Percentiles rank a stretch among this genome's conserved stretches.
phyloP scores from a whole-genome alignment of 2,113 vertebrate species.

The Dasyprocta punctata region DNA sequence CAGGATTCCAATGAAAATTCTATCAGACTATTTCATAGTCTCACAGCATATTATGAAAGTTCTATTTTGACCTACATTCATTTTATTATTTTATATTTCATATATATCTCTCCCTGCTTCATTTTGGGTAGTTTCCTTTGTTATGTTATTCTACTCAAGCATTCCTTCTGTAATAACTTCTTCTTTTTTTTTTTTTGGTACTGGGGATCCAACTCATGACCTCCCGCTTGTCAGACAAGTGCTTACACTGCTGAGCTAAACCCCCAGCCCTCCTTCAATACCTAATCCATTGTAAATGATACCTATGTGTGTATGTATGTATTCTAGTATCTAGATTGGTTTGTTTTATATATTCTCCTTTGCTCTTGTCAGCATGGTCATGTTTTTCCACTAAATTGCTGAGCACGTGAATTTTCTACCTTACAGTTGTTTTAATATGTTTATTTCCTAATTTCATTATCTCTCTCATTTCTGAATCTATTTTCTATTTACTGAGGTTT shows the following conservation, averaged over 20 bases:
- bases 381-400: neutral
- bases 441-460: neutral
- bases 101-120: neutral
- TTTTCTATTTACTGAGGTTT: neutral
- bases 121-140: neutral
- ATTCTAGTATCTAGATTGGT: neutral
- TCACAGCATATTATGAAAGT: neutral
- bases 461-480: neutral
- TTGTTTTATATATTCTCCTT: neutral
- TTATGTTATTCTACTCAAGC: neutral
- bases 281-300: neutral
- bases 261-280: too few relatives aligned
- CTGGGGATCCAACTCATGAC: too few relatives aligned
- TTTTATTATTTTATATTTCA: neutral
- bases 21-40: neutral
- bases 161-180: neutral
- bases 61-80: neutral
- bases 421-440: neutral
- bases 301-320: neutral
- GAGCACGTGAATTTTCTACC: neutral
- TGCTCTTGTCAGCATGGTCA: neutral
- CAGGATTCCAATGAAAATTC: neutral
- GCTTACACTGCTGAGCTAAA: too few relatives aligned
- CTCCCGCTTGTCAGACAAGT: too few relatives aligned
- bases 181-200: too few relatives aligned